Percentiles rank a stretch among this genome's conserved stretches.
These are phyloP conservation scores for Pachypanchax playfairii DNA, from an alignment of 2,113 vertebrate genomes.

Conservation along the genomic window DNA sequence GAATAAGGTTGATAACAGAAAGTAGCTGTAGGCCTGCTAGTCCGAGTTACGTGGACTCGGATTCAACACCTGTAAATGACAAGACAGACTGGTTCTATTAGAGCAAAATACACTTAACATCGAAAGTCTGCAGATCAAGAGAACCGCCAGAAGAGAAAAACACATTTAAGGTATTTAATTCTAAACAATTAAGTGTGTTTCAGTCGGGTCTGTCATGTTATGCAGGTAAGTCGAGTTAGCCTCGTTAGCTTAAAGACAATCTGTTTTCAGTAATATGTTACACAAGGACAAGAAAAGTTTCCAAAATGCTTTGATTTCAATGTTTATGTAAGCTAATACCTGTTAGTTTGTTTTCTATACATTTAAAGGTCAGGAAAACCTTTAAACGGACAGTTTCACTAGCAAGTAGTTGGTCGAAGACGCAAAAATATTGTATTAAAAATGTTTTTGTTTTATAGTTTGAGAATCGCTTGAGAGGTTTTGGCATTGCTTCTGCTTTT, in stretches of 20 bases:
- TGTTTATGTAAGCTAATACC: background rate
- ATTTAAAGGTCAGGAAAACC: background rate
- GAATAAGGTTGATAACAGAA: slow-evolving; percentile 45
- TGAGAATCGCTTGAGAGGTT: slow-evolving; percentile 3
- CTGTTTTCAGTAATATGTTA: background rate
- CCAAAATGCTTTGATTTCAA: too few relatives aligned
- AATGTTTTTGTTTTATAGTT: background rate
- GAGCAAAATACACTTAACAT: slow-evolving; percentile 16
- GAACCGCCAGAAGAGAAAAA: slow-evolving; percentile 10
- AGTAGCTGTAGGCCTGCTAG: slow-evolving; percentile 64
- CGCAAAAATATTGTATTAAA: too few relatives aligned
- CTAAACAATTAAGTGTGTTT: background rate
- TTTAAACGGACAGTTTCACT: slow-evolving; percentile 31
- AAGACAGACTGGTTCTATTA: slow-evolving; percentile 42
- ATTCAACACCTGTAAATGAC: slow-evolving; percentile 64
- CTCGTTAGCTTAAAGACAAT: slow-evolving; percentile 14
- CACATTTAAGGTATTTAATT: slow-evolving; percentile 35
- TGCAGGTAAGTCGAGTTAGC: slow-evolving; percentile 67
- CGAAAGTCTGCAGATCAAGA: background rate
- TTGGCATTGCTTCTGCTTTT: too few relatives aligned
- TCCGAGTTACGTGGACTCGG: slow-evolving; percentile 71
- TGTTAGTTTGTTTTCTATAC: background rate
- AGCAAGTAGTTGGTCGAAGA: slow-evolving; percentile 15
- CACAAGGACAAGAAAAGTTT: background rate
- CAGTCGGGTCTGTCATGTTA: slow-evolving; percentile 38